phyloP scores from a whole-genome alignment of 2,797 vertebrate species.

The Eulemur rubriventer region DNA sequence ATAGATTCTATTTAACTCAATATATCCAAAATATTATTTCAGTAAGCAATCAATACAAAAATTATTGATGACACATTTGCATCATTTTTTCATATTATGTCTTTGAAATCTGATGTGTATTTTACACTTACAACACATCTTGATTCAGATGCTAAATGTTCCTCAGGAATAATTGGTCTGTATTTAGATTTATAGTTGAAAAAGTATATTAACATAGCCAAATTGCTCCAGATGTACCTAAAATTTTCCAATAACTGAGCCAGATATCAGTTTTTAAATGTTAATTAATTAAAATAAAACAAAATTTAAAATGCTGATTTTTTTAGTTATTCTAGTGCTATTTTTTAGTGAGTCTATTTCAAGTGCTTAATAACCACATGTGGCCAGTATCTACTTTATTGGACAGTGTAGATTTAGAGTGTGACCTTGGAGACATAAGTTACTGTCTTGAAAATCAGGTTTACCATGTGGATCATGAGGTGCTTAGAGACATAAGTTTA shows the following conservation, averaged over 20 bases:
- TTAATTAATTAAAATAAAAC: conserved; percentile 4
- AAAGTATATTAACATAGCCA: conserved; percentile 44
- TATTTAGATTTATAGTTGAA: conserved; percentile 39
- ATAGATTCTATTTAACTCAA: not conserved
- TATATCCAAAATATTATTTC: conserved; percentile 24
- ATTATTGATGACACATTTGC: conserved; percentile 32
- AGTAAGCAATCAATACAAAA: not conserved
- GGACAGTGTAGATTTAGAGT: not conserved
- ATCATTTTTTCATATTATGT: not conserved
- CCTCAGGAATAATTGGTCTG: conserved; percentile 36
- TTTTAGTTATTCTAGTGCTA: not conserved
- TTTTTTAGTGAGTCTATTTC: not conserved
- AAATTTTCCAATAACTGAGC: conserved; percentile 35
- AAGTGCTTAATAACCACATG: not conserved
- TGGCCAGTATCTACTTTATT: not conserved
- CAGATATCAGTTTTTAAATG: conserved; percentile 40
- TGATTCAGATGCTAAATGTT: conserved; percentile 40
- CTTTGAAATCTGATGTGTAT: not conserved
- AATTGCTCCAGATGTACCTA: conserved; percentile 2
- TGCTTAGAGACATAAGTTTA: not conserved
- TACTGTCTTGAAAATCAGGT: not conserved
- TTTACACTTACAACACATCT: not conserved
- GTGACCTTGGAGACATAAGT: not conserved
- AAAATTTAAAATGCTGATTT: not conserved
- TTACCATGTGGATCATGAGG: not conserved